Evolutionary conservation across 2,888 invertebrate genomes (phyloP), one percentile per base, ranked within the genome.

Genomic region (Acholoe squamosa): DNA sequence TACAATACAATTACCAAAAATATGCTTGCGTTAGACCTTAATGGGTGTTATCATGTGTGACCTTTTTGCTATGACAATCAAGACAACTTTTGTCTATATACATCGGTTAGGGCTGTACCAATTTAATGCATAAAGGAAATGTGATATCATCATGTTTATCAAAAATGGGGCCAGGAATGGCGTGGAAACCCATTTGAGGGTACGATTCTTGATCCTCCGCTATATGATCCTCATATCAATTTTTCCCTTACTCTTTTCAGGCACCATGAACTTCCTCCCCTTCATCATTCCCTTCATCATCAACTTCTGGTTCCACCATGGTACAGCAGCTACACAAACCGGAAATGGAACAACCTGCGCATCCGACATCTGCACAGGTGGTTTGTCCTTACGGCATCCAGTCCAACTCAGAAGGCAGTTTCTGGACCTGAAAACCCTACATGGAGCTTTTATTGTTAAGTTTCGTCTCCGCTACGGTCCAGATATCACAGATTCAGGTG

Each of bases 381-480:
- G 43, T 19, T 19, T 80, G 19, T 33, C 43, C 0, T n/a, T 80
- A 22, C 80, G 22, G 16, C 16, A 80, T n/a, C 22, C 80, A 0
- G 19, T 14, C 16, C 12, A 43, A 7, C 33, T 80, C 5, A 33
- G 80, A 16, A 80, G 33, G 33, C 80, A 80, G 33, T 86, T 86
- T 54, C 28, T 86, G 25, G 56, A 86, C 86, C 54, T 86, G 22
- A 86, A 56, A 54, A 31, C 19, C 25, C 31, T 86, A 12, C 51
- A 54, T n/a, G 86, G 52, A 25, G 86, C 86, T 1, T 86, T n/a
- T 22, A 54, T 86, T 12, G 52, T 86, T 33, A 86, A 86, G 25
- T 19, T 86, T 12, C 86, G 28, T 22, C 22, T 84, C 43, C 43
- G 33, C 12, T 51, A 51, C 19, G 22, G 28, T 31, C 25, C 25